These are phyloP conservation scores for Myotis pilosus DNA, from an alignment of 2,797 vertebrate species.

Conservation along the genomic window DNA sequence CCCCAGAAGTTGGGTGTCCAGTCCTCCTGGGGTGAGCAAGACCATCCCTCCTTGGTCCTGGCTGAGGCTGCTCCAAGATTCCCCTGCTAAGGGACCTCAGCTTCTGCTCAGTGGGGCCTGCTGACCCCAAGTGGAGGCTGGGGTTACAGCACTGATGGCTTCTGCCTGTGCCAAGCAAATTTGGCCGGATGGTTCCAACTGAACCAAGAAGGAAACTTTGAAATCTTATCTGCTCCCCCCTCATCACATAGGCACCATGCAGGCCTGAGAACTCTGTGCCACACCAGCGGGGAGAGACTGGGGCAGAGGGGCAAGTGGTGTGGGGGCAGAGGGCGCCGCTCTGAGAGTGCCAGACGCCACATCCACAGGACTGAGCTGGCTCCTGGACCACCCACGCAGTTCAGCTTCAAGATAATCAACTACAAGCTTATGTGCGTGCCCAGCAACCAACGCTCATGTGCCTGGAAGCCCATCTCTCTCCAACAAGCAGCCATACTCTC, in stretches of 20 bases:
- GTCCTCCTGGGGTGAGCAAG: not conserved
- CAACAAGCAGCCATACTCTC: not conserved
- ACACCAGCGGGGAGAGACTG: not conserved
- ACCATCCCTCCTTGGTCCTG: not conserved
- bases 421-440: not conserved
- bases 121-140: not conserved
- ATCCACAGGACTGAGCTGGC: not conserved
- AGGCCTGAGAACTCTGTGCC: rapidly evolving
- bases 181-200: not conserved
- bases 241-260: no score
- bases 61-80: not conserved
- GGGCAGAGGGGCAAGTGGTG: not conserved
- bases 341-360: not conserved
- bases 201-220: not conserved
- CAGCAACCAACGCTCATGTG: not conserved
- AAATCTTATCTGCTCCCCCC: not conserved
- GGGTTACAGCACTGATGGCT: not conserved
- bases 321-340: rapidly evolving
- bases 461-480: not conserved
- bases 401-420: not conserved
- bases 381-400: not conserved
- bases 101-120: not conserved
- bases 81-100: not conserved
- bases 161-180: not conserved
- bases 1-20: not conserved